phyloP scores from a whole-genome alignment of 2,888 invertebrate genomes.

The Ectobius pallidus region DNA sequence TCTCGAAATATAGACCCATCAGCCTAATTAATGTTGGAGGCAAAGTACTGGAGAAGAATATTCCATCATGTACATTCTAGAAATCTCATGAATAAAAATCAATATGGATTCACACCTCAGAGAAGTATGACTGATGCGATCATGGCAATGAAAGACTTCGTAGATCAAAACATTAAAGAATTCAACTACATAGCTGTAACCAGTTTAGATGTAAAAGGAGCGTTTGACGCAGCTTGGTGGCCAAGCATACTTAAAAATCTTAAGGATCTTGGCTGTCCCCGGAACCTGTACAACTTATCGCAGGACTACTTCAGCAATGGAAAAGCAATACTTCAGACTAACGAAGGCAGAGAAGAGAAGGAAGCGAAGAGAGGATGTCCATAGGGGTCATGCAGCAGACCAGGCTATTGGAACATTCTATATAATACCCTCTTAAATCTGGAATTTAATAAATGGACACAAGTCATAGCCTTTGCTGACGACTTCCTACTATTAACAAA shows the following conservation, averaged over 20 bases:
- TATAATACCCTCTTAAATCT: slow-evolving; percentile 9
- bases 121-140: background rate
- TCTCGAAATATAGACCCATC: background rate
- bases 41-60: slow-evolving; percentile 1
- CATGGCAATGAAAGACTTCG: background rate
- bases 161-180: background rate
- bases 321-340: background rate
- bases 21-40: background rate
- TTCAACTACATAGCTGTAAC: background rate
- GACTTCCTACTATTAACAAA: background rate
- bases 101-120: slow-evolving; percentile 3
- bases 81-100: background rate
- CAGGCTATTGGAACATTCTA: background rate
- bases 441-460: background rate
- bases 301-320: background rate
- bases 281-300: background rate
- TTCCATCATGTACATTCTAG: background rate
- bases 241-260: background rate
- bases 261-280: background rate
- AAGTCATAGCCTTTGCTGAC: background rate
- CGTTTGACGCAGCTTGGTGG: slow-evolving; percentile 9
- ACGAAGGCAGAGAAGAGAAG: background rate
- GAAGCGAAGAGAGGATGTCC: background rate
- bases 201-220: background rate
- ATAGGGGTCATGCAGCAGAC: background rate